These are phyloP conservation scores for Oceanites oceanicus DNA, from an alignment of 2,113 vertebrate genomes.

Conservation along the genomic window DNA sequence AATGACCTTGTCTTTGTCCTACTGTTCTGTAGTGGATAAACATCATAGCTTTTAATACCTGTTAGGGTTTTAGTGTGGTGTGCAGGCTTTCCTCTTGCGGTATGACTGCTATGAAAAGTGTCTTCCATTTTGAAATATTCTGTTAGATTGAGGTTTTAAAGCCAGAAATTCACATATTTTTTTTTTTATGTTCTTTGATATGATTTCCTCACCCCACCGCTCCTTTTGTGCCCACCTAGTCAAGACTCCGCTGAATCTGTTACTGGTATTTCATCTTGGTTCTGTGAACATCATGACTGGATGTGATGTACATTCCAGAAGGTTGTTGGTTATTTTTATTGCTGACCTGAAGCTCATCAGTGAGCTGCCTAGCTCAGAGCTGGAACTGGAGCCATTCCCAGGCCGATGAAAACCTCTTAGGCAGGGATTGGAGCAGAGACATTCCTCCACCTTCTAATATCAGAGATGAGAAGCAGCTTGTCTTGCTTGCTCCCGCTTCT, in stretches of 20 bases:
- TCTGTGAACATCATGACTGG: neutral
- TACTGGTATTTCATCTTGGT: neutral
- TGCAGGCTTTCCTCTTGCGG: neutral
- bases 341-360: neutral
- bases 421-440: neutral
- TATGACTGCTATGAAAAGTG: neutral
- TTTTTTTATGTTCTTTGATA: neutral
- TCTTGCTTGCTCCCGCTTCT: neutral
- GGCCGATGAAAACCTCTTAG: neutral
- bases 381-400: neutral
- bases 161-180: neutral
- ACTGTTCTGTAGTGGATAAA: constrained; percentile 23
- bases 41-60: constrained; percentile 26
- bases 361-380: neutral
- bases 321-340: neutral
- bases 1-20: constrained; percentile 42
- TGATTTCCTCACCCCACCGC: neutral
- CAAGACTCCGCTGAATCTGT: neutral
- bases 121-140: constrained; percentile 1
- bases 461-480: neutral
- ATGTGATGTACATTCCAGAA: neutral
- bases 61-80: neutral
- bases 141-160: neutral
- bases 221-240: neutral
- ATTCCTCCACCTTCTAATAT: neutral